Percentiles rank a stretch among this genome's conserved stretches.
Evolutionary conservation across 2,888 invertebrate genomes (phyloP).

Genomic region (Dynastes grantii): DNA sequence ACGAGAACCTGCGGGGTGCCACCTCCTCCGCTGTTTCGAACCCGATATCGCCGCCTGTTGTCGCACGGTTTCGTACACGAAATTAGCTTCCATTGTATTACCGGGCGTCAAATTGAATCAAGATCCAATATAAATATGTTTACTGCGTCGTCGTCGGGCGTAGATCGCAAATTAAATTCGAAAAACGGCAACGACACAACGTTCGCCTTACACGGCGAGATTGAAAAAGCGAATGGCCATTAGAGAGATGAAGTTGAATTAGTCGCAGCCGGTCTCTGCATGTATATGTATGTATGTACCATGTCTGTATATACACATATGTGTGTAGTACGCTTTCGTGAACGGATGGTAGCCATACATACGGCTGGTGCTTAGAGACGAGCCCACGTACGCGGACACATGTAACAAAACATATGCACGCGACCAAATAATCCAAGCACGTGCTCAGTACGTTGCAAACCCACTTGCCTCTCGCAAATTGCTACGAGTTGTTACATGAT

Average conservation of each 20-base stretch:
- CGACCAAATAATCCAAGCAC: conserved; percentile 63
- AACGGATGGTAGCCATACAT: conserved; percentile 27
- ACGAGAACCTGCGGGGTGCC: conserved; percentile 57
- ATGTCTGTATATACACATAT: too few species aligned
- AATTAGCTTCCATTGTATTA: conserved; percentile 64
- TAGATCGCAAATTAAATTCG: conserved; percentile 56
- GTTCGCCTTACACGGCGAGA: conserved; percentile 52
- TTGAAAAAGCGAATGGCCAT: conserved; percentile 58
- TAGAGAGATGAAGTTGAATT: conserved; percentile 60
- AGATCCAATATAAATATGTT: conserved; percentile 63
- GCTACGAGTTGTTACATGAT: conserved; percentile 58
- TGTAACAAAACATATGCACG: conserved; percentile 63
- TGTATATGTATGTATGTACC: too few species aligned
- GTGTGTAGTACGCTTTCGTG: conserved; percentile 28
- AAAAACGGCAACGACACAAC: conserved; percentile 46
- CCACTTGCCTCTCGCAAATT: conserved; percentile 60
- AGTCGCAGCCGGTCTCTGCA: conserved; percentile 49
- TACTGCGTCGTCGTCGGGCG: conserved; percentile 50
- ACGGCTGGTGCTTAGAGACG: conserved; percentile 49
- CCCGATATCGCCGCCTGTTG: conserved; percentile 57
- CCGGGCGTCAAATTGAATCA: conserved; percentile 63
- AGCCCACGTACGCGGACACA: conserved; percentile 53
- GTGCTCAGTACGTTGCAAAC: conserved; percentile 56
- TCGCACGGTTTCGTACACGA: conserved; percentile 56
- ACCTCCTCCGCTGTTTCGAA: conserved; percentile 57